These are phyloP conservation scores for Lepetodrilus schrolli DNA, from an alignment of 2,888 invertebrate species.

Conservation along the genomic window DNA sequence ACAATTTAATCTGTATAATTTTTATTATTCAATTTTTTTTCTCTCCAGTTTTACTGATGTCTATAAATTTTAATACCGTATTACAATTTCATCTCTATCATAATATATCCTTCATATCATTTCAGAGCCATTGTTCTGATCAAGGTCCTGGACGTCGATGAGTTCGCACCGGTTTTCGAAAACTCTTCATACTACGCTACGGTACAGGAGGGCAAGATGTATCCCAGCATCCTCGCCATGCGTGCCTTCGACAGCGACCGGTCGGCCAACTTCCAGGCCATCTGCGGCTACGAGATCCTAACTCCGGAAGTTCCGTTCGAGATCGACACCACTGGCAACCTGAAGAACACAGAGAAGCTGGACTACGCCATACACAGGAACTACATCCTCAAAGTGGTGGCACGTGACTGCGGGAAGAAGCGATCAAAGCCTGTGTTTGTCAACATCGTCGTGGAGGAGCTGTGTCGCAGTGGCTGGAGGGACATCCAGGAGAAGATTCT, in stretches of 20 bases:
- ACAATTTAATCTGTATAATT: no score
- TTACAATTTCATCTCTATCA: no score
- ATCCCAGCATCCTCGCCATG: constrained; percentile 89
- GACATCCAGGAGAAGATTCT: constrained; percentile 89
- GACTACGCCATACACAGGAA: constrained; percentile 91
- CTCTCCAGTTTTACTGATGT: no score
- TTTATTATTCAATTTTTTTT: no score
- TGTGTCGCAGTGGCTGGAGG: constrained; percentile 86
- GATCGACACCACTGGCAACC: constrained; percentile 90
- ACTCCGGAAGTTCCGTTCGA: constrained; percentile 92
- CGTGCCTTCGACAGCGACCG: constrained; percentile 95
- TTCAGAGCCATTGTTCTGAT: constrained; percentile 92
- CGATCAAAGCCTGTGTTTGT: constrained; percentile 95
- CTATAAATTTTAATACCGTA: no score
- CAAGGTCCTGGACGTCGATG: constrained; percentile 95
- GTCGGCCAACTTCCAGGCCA: constrained; percentile 94
- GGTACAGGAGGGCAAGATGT: constrained; percentile 86
- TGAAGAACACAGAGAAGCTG: constrained; percentile 93
- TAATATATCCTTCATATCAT: no score
- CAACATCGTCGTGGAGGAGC: constrained; percentile 92
- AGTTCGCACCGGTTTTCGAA: constrained; percentile 92
- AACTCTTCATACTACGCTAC: constrained; percentile 92
- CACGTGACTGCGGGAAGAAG: constrained; percentile 97
- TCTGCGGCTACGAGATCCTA: constrained; percentile 97
- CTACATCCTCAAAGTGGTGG: constrained; percentile 95